These are phyloP conservation scores for Stenchaetothrips biformis DNA, from an alignment of 2,888 invertebrate species.

Conservation along the genomic window DNA sequence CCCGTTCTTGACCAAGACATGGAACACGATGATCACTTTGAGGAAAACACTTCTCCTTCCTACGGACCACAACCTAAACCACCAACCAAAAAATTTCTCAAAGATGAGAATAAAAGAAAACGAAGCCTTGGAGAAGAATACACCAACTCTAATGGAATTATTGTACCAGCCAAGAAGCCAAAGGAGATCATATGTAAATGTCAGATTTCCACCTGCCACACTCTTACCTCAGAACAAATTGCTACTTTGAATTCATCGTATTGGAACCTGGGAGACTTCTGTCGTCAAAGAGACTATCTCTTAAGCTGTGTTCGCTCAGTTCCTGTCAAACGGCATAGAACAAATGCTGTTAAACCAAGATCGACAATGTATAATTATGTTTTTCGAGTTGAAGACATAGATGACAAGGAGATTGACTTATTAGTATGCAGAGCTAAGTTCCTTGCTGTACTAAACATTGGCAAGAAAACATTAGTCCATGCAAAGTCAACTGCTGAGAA, in stretches of 20 bases:
- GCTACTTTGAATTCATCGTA: background rate
- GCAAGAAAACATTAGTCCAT: background rate
- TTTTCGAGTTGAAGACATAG: background rate
- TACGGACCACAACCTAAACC: background rate
- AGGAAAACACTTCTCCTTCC: background rate
- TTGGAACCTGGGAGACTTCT: background rate
- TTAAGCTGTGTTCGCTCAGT: background rate
- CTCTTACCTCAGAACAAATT: background rate
- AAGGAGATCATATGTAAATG: background rate
- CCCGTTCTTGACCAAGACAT: background rate
- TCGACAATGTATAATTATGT: background rate
- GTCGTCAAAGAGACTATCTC: background rate
- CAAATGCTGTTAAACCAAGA: background rate
- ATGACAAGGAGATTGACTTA: background rate
- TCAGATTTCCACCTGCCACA: background rate
- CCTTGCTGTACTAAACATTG: background rate
- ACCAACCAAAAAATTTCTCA: background rate
- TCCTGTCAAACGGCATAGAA: background rate
- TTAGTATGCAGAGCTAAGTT: background rate
- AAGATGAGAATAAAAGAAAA: background rate
- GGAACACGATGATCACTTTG: background rate
- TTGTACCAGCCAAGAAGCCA: background rate
- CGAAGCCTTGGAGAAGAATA: background rate
- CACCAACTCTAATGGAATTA: background rate
- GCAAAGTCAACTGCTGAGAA: background rate